Evolutionary conservation across 37 sponge, comb jelly and placozoan genomes (phyloP).

Genomic region (Spongilla lacustris): DNA sequence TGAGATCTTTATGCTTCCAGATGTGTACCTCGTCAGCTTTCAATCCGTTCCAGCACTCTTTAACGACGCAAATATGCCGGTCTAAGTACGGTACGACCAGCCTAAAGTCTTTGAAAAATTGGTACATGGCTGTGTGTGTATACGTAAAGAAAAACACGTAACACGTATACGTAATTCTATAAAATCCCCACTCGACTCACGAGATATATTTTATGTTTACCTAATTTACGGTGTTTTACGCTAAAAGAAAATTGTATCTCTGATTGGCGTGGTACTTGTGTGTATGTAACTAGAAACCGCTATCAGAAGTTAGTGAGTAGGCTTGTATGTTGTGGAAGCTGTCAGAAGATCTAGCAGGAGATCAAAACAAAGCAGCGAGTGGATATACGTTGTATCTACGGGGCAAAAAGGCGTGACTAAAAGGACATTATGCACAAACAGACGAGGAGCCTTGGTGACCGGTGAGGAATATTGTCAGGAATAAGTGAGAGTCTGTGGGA

Average conservation of each 20-base stretch:
- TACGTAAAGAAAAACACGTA: neutral
- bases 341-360: neutral
- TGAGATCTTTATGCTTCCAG: too few species aligned
- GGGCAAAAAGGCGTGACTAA: neutral
- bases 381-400: neutral
- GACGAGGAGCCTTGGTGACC: neutral
- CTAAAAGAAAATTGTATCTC: neutral
- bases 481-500: neutral
- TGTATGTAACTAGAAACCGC: neutral
- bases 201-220: neutral
- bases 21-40: conserved; percentile 23
- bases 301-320: neutral
- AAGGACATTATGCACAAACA: neutral
- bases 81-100: conserved; percentile 52
- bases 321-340: neutral
- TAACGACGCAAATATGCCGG: neutral
- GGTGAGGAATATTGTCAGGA: neutral
- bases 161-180: neutral
- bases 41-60: conserved; percentile 30
- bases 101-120: conserved; percentile 33
- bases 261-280: neutral
- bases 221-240: neutral
- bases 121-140: conserved; percentile 16
- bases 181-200: neutral
- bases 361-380: neutral